Percentiles rank a stretch among this genome's conserved stretches.
phyloP scores from a whole-genome alignment of 2,797 vertebrate genomes.

The Tangara arthus region DNA sequence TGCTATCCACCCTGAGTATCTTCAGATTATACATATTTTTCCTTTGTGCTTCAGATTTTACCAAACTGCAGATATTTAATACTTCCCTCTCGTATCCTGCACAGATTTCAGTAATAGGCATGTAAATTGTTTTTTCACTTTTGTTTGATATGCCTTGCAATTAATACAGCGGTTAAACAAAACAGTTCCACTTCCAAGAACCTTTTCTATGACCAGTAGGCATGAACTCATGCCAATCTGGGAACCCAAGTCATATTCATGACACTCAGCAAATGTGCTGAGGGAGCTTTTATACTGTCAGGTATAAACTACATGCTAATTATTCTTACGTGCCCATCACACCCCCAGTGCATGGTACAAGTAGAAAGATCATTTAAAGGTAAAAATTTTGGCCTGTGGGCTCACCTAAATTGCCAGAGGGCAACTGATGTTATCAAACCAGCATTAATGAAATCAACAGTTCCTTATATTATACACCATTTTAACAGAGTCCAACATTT shows the following conservation, averaged over 20 bases:
- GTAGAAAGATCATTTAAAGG: slow-evolving; percentile 6
- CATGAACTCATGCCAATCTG: not conserved
- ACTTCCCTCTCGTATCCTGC: not conserved
- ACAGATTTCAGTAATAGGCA: not conserved
- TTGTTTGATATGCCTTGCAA: not conserved
- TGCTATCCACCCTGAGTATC: not conserved
- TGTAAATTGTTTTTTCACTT: not conserved
- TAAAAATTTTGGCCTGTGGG: slow-evolving; percentile 22
- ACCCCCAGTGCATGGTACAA: not conserved
- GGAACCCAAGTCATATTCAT: not conserved
- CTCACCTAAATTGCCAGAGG: not conserved
- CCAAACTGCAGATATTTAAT: not conserved
- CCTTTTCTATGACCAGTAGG: not conserved
- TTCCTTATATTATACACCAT: not conserved
- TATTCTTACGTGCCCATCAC: not conserved
- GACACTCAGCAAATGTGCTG: not conserved
- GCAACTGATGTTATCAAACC: not conserved
- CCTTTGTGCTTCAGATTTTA: not conserved
- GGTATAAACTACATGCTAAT: not conserved
- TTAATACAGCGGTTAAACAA: not conserved
- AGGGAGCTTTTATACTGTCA: not conserved
- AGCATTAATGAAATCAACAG: not conserved
- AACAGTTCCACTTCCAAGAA: not conserved
- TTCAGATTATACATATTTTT: not conserved
- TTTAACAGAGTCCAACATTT: slow-evolving; percentile 20